Conservation (phyloP, 2,797 vertebrate genomes). For the Onychomys torridus region DNA sequence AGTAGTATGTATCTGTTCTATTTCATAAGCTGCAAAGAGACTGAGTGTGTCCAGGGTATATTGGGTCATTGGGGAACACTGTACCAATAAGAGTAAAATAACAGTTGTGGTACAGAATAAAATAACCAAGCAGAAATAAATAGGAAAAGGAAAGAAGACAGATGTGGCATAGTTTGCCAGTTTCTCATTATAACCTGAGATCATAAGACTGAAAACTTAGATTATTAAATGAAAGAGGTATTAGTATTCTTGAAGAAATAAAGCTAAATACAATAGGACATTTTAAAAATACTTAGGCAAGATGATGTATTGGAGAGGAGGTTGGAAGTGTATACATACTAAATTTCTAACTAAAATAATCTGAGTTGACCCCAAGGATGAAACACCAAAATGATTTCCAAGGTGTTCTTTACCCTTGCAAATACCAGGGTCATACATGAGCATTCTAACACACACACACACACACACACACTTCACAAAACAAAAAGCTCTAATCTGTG, state of each 20-base stretch:
- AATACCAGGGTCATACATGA: background rate
- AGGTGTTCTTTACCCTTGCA: background rate
- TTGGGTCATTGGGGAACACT: background rate
- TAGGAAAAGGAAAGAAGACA: background rate
- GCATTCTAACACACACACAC: background rate
- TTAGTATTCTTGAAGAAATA: conserved; percentile 40
- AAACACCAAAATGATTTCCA: background rate
- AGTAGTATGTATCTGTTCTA: background rate
- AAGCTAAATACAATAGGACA: background rate
- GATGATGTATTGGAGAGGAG: background rate
- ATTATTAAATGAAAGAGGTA: background rate
- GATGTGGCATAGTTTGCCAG: background rate
- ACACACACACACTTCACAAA: background rate
- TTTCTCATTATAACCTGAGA: conserved; percentile 28
- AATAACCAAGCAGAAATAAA: conserved; percentile 16
- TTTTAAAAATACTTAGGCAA: conserved; percentile 23
- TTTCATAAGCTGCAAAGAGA: background rate
- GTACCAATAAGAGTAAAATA: background rate
- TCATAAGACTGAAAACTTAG: background rate
- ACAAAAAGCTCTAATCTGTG: background rate
- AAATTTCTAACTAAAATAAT: conserved; percentile 43
- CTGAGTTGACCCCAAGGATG: background rate
- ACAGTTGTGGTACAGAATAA: background rate
- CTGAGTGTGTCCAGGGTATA: background rate
- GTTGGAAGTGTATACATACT: background rate